phyloP scores from a whole-genome alignment of 2,797 vertebrate species.

The Pangasius larnaudii region DNA sequence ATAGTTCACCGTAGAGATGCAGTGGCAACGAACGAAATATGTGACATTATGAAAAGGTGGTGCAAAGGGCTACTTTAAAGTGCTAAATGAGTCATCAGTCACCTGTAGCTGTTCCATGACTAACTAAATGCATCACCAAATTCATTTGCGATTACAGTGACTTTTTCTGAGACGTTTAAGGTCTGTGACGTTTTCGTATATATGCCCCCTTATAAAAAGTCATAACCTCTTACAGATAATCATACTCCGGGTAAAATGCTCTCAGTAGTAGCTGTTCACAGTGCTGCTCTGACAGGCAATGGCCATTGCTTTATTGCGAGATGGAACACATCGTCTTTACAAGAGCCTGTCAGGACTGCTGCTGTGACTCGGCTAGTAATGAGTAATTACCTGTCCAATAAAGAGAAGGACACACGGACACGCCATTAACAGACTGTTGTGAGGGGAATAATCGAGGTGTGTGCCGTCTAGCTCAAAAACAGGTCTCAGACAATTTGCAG shows the following conservation, averaged over 20 bases:
- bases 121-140: conserved; percentile 28
- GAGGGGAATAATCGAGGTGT: conserved; percentile 33
- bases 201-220: not conserved
- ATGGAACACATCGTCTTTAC: conserved; percentile 25
- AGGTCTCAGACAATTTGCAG: conserved; percentile 11
- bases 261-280: not conserved
- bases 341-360: conserved; percentile 30
- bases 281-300: not conserved
- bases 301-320: not conserved
- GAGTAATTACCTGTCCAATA: conserved; percentile 55
- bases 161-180: not conserved
- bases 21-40: not conserved
- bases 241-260: not conserved
- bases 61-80: conserved; percentile 9
- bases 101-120: conserved; percentile 39
- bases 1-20: not conserved
- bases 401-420: conserved; percentile 66
- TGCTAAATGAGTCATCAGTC: conserved; percentile 44
- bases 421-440: conserved; percentile 39
- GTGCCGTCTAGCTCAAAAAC: conserved; percentile 16
- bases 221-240: conserved; percentile 9
- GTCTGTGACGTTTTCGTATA: not conserved
- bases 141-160: conserved; percentile 15
- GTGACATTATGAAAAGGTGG: not conserved
- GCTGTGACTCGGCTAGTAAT: conserved; percentile 43